Conservation (phyloP, 2,797 vertebrate genomes). For the Morelia viridis region DNA sequence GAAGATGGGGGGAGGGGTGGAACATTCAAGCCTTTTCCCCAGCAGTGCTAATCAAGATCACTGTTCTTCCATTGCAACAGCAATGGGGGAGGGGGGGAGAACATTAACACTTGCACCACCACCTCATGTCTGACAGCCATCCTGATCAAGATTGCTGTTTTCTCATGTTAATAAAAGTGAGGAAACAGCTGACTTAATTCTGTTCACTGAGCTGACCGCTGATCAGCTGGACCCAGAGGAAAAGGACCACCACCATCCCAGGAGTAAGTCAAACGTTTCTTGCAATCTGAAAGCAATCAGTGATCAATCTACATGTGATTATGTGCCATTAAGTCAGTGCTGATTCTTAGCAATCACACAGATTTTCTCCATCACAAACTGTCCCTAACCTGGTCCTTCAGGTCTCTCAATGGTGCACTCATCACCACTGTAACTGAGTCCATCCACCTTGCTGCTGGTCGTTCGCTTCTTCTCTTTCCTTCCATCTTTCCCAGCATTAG, state of each 20-base stretch:
- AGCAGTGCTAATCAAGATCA: not conserved
- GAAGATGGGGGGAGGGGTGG: too few relatives aligned
- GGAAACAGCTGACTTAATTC: not conserved
- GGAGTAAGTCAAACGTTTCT: not conserved
- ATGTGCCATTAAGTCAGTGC: not conserved
- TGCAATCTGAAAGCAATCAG: not conserved
- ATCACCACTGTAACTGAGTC: not conserved
- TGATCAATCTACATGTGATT: not conserved
- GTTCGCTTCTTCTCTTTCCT: not conserved
- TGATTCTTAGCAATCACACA: not conserved
- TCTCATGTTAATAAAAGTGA: not conserved
- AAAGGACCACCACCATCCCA: not conserved
- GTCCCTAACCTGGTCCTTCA: not conserved
- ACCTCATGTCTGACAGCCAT: not conserved
- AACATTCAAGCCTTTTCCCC: not conserved
- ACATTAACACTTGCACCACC: not conserved
- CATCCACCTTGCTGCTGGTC: not conserved
- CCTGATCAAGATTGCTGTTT: not conserved
- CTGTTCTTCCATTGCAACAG: not conserved
- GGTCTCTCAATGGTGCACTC: not conserved
- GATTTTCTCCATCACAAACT: not conserved
- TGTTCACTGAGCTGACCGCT: not conserved
- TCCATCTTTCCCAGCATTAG: not conserved
- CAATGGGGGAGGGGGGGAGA: not conserved
- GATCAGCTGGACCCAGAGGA: not conserved